Evolutionary conservation across 2,888 invertebrate species (phyloP).

Genomic region (Litoditis marina): DNA sequence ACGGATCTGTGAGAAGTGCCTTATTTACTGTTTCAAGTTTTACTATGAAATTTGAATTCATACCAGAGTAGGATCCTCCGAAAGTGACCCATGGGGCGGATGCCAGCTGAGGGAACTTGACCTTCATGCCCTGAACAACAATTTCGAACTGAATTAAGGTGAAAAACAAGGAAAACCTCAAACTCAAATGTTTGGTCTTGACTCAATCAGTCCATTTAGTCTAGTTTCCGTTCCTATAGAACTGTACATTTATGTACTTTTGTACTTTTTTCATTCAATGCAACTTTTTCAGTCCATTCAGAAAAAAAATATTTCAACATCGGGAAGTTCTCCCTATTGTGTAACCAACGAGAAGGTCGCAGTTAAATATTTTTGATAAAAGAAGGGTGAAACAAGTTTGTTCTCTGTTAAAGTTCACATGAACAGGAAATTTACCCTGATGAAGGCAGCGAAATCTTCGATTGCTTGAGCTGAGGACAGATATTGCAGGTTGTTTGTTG

Average conservation of each 20-base stretch:
- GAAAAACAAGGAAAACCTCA: too few relatives aligned
- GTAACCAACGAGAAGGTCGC: too few relatives aligned
- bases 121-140: constrained; percentile 13
- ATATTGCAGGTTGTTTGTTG: constrained; percentile 71
- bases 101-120: constrained; percentile 34
- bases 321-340: background rate
- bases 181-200: too few relatives aligned
- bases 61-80: constrained; percentile 46
- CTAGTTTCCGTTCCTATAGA: too few relatives aligned
- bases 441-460: constrained; percentile 82
- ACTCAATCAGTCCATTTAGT: too few relatives aligned
- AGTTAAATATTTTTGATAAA: background rate
- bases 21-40: background rate
- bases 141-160: too few relatives aligned
- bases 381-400: background rate
- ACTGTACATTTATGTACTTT: too few relatives aligned
- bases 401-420: constrained; percentile 10
- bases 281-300: too few relatives aligned
- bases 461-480: constrained; percentile 70
- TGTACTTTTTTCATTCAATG: too few relatives aligned
- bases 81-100: constrained; percentile 81
- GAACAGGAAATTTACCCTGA: constrained; percentile 64
- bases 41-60: constrained; percentile 7
- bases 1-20: too few relatives aligned
- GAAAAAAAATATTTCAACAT: too few relatives aligned